These are phyloP conservation scores for Allacma fusca DNA, from an alignment of 2,888 invertebrate species.

Conservation along the genomic window DNA sequence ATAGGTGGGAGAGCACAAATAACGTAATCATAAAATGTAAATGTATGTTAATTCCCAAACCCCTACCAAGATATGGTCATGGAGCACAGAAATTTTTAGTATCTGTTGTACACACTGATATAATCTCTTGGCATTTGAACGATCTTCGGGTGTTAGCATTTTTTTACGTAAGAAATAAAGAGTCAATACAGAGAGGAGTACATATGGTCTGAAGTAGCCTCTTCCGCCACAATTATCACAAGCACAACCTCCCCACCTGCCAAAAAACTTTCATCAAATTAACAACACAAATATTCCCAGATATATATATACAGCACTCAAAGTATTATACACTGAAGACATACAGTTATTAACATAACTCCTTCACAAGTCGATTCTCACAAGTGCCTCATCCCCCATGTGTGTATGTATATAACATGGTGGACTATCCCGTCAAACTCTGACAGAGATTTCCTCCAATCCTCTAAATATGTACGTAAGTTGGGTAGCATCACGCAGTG, in stretches of 20 bases:
- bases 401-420: too few relatives aligned
- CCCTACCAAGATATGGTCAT: background rate
- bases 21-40: conserved; percentile 16
- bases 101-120: background rate
- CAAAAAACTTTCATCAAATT: conserved; percentile 16
- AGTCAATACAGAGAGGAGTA: too few relatives aligned
- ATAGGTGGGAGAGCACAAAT: conserved; percentile 1
- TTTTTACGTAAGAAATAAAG: background rate
- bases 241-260: too few relatives aligned
- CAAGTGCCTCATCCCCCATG: too few relatives aligned
- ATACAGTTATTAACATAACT: too few relatives aligned
- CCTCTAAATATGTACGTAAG: too few relatives aligned
- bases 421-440: too few relatives aligned
- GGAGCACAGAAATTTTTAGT: background rate
- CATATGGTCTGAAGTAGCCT: background rate
- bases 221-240: conserved; percentile 4
- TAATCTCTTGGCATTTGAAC: background rate
- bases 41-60: conserved; percentile 3
- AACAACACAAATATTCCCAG: background rate
- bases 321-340: background rate
- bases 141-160: background rate
- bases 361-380: too few relatives aligned
- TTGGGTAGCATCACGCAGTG: too few relatives aligned
- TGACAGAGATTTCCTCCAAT: too few relatives aligned
- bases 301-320: background rate